Evolutionary conservation across 1,140 invertebrate species (phyloP).

Genomic region (Zaprionus ornatus): DNA sequence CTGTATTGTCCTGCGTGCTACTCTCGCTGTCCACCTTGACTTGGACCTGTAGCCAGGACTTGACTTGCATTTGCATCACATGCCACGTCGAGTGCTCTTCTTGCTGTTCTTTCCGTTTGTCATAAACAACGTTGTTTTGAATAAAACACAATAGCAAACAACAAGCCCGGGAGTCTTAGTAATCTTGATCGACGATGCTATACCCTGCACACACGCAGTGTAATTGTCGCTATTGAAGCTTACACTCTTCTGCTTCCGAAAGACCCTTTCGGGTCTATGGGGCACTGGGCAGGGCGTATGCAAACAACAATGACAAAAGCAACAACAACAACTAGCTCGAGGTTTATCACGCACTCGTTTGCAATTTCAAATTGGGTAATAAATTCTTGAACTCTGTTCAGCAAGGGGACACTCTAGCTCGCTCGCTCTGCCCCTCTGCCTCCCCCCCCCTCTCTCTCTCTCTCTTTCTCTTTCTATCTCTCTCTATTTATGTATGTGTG

Average conservation of each 20-base stretch:
- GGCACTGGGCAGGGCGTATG: background rate
- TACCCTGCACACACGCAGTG: conserved; percentile 7
- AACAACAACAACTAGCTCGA: conserved; percentile 41
- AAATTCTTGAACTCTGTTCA: conserved; percentile 67
- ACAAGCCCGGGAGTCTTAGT: background rate
- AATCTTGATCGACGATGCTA: background rate
- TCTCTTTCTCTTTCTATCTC: background rate
- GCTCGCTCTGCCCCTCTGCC: background rate
- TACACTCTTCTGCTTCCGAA: background rate
- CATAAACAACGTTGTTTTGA: conserved; percentile 71
- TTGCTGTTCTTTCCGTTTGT: conserved; percentile 33
- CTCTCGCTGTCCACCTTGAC: conserved; percentile 46
- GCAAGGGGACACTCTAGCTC: conserved; percentile 7
- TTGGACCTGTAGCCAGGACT: conserved; percentile 22
- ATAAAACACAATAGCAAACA: conserved; percentile 54
- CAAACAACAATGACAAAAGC: conserved; percentile 42
- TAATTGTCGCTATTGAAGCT: background rate
- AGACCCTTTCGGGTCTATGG: background rate
- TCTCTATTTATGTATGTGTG: conserved; percentile 30
- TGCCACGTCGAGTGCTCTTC: conserved; percentile 32
- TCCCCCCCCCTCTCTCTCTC: background rate
- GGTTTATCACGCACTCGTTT: conserved; percentile 80
- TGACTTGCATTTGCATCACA: conserved; percentile 48
- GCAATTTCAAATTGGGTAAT: conserved; percentile 82
- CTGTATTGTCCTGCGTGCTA: background rate